These are phyloP conservation scores for Coregonus ussuriensis DNA, from an alignment of 2,797 vertebrate species.

Conservation along the genomic window DNA sequence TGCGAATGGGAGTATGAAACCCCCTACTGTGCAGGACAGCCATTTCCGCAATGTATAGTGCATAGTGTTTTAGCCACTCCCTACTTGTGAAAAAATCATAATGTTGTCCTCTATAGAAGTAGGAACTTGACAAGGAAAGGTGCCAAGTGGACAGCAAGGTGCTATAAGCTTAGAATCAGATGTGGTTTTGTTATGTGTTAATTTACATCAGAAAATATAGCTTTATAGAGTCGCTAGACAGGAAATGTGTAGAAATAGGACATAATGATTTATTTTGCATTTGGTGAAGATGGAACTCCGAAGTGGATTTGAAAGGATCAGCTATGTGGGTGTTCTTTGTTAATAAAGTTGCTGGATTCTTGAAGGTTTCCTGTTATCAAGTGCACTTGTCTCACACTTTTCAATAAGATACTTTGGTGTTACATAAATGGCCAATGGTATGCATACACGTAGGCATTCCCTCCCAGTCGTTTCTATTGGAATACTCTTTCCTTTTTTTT, in stretches of 20 bases:
- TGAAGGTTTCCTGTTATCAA: neutral
- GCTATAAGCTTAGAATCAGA: neutral
- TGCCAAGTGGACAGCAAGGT: neutral
- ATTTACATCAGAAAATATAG: neutral
- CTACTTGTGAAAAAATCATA: neutral
- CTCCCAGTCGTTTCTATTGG: neutral
- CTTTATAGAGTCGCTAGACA: neutral
- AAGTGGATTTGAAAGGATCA: neutral
- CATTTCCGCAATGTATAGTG: neutral
- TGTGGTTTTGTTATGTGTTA: neutral
- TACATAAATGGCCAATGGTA: neutral
- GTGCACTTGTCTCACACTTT: neutral
- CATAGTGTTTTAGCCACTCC: neutral
- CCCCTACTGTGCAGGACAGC: neutral
- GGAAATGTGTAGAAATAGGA: too few species aligned
- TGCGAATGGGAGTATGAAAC: neutral
- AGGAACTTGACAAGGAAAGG: neutral
- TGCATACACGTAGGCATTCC: neutral
- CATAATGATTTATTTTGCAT: neutral
- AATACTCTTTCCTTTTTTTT: neutral
- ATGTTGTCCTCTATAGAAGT: neutral
- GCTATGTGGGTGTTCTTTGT: constrained; percentile 28
- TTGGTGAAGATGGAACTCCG: neutral
- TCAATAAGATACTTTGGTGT: neutral
- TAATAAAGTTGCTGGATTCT: constrained; percentile 59